Base-by-base conservation (phyloP, 2,797 vertebrate species). In the Sebastes itinus region DNA sequence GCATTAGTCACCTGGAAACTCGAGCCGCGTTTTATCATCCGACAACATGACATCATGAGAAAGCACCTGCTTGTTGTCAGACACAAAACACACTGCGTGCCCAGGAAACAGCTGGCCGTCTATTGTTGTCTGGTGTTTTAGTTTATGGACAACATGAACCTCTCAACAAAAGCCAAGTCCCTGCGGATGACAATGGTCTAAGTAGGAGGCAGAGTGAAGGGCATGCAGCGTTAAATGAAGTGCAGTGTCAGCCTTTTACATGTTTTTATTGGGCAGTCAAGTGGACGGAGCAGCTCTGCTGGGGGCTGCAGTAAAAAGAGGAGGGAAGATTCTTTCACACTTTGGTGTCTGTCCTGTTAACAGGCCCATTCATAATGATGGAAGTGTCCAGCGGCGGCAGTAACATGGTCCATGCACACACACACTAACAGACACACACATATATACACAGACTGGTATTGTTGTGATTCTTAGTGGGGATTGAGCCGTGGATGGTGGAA, bases 81-180 rank as follows among this genome's bases (percentile, higher is more conserved):
- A 86, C 76, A 85, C 75, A 83, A 81, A 84, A 81, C 81, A 73
- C 79, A 75, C 81, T 66, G 80, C 56, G 25, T 90, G 87, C 78
- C 88, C 81, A 93, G 91, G 92, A 94, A 93, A 93, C 89, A 94
- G 89, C 89, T 89, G 91, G 72, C 78, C 54, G 52, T 59, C 79
- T 80, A 90, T 92, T 93, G 91, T 93, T 88, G 86, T 93, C 91
- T 93, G 80, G 75, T 89, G 81, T 91, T 93, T 87, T 84, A 84
- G 74, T 94, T 93, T 92, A 92, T 88, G 87, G 88, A 92, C 90
- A 87, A 86, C 87, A 92, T 80, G 84, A 90, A 92, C 82, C 87
- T 88, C 75, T 80, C 79, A 84, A 94, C 88, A 94, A 94, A 94
- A 92, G 89, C 86, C 81, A 86, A 67, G 84, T 85, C 84, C 86